Conservation (phyloP, 2,888 invertebrate genomes). For the Octodonta nipae region DNA sequence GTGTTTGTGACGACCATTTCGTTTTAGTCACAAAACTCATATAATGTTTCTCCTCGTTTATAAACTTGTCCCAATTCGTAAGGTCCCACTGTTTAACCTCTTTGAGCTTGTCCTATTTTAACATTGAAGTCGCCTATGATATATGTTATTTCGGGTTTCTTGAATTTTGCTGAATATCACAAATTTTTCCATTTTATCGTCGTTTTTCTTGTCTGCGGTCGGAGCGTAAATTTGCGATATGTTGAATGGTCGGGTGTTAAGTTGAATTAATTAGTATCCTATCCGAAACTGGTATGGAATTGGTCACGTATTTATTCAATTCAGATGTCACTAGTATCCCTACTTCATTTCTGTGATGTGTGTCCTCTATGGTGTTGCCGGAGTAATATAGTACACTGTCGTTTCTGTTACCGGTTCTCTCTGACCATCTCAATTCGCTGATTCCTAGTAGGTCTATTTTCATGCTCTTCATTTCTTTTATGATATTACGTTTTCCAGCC, state of each 20-base stretch:
- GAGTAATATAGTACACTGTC: slow-evolving; percentile 1
- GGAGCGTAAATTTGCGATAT: slow-evolving; percentile 1
- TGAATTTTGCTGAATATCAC: slow-evolving; percentile 1
- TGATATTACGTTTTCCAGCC: slow-evolving; percentile 3
- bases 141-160: not conserved
- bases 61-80: not conserved
- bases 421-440: slow-evolving; percentile 3
- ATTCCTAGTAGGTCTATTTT: slow-evolving; percentile 5
- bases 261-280: not conserved
- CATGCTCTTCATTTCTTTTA: slow-evolving; percentile 4
- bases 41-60: slow-evolving; percentile 1
- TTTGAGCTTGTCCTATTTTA: slow-evolving; percentile 1
- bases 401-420: not conserved
- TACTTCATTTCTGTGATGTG: slow-evolving; percentile 1
- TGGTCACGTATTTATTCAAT: slow-evolving; percentile 1
- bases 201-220: slow-evolving; percentile 1
- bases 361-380: slow-evolving; percentile 1
- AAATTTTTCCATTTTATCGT: too few relatives aligned
- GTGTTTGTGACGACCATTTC: slow-evolving; percentile 1
- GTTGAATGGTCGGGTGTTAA: slow-evolving; percentile 1
- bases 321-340: not conserved
- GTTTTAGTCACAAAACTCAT: not conserved
- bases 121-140: slow-evolving; percentile 1
- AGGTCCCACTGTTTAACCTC: slow-evolving; percentile 1
- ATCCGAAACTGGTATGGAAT: too few relatives aligned